A percentile compares a stretch with the other conserved stretches of the same genome.
These are phyloP conservation scores for Chaetophractus vellerosus DNA, from an alignment of 2,797 vertebrate genomes.

Conservation along the genomic window DNA sequence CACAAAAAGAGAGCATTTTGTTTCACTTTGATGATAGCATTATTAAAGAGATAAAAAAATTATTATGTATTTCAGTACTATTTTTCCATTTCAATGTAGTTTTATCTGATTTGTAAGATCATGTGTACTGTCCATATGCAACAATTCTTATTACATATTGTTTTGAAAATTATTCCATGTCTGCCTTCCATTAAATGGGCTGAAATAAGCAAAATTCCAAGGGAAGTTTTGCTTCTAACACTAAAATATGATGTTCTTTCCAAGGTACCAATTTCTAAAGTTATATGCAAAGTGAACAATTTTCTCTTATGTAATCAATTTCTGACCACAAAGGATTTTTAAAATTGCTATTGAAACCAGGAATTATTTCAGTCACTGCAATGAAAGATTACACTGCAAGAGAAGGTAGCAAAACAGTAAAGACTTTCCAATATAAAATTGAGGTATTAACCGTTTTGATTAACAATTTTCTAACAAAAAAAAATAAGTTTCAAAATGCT, in stretches of 20 bases:
- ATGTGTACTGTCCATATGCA: neutral
- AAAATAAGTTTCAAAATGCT: neutral
- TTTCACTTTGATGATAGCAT: neutral
- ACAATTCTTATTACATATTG: neutral
- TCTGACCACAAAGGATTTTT: neutral
- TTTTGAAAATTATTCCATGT: neutral
- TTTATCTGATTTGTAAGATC: slow-evolving; percentile 21
- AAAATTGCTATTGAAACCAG: neutral
- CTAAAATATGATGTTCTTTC: neutral
- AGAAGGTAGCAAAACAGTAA: neutral
- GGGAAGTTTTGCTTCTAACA: neutral
- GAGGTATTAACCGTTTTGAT: neutral
- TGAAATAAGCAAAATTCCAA: no score
- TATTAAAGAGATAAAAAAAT: neutral
- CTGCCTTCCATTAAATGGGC: neutral
- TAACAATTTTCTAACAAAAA: neutral
- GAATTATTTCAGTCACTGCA: neutral
- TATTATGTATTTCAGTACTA: neutral
- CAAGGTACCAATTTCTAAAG: neutral
- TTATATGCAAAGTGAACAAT: neutral
- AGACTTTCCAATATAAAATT: neutral
- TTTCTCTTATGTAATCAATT: neutral
- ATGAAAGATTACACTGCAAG: neutral
- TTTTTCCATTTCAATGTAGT: neutral
- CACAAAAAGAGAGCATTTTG: neutral